Base-by-base conservation (phyloP, 2,888 invertebrate genomes). In the Netelia fuscicornis region DNA sequence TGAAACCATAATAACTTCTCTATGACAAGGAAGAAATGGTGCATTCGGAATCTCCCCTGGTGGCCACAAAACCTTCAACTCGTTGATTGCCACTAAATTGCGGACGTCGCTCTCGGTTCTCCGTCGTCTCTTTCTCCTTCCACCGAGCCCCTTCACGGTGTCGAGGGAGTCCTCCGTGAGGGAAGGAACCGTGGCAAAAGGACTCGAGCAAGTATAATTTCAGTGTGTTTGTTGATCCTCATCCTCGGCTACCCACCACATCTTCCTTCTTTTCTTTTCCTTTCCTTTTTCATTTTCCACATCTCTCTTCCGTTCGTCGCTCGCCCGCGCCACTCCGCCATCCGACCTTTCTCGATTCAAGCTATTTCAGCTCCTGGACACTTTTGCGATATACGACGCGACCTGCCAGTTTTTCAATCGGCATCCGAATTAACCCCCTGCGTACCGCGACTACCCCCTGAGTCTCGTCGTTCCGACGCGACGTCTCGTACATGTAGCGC, bases 21-120 rank as follows among this genome's bases (percentile, higher is more conserved):
- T 91, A 92, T 91, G 92, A 91, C 92, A 92, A 89, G 89, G 90
- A 93, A 91, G 91, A 91, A 92, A 92, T 92, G 90, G 88, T 86
- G 89, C 89, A 89, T 89, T 89, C 89, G 88, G 88, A 88, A 88
- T 90, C 90, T 92, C 93, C 92, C 93, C 87, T 87, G 91, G 89
- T 90, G 90, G 86, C 91, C 91, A 92, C 93, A 93, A 93, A 93
- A 92, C 92, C 93, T 91, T 92, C 92, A 89, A 88, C 86, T 89
- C 90, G 90, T 90, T 92, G 93, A 93, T 93, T 92, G 93, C 92
- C 91, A 90, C 91, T 92, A 92, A 93, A 93, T 92, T 92, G 91
- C 90, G 87, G 88, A 89, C 86, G 89, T 86, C 87, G 87, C 88
- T 67, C 60, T 65, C 23, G 78, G 83, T 81, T 82, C 48, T 30